phyloP scores from a whole-genome alignment of 2,888 invertebrate genomes.

The Eulithis prunata region DNA sequence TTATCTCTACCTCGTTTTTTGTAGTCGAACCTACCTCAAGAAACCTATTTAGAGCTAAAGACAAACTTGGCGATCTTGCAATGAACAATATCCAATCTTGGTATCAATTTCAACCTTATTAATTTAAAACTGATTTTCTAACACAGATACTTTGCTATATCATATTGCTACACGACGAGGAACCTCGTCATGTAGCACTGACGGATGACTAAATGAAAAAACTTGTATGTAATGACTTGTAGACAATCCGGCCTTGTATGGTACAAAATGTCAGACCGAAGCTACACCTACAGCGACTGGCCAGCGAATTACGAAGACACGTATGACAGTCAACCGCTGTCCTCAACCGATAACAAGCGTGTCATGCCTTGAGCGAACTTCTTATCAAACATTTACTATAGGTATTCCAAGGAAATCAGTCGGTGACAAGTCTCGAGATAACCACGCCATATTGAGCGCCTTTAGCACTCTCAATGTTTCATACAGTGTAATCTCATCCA shows the following conservation, averaged over 20 bases:
- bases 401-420: background rate
- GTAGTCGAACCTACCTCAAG: no score
- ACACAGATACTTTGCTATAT: no score
- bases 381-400: conserved; percentile 4
- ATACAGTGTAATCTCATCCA: background rate
- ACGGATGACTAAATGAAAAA: background rate
- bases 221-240: background rate
- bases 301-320: background rate
- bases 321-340: conserved; percentile 19
- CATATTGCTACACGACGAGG: background rate
- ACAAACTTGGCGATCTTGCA: no score
- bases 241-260: conserved; percentile 4
- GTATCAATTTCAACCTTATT: no score
- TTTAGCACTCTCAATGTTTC: background rate
- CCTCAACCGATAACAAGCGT: conserved; percentile 18
- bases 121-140: no score
- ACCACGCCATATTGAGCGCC: background rate
- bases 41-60: no score
- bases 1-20: background rate
- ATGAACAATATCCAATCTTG: no score
- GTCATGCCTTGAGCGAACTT: conserved; percentile 2
- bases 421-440: background rate
- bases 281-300: background rate
- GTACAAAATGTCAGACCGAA: background rate
- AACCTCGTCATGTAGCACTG: background rate